Evolutionary conservation across 1,140 invertebrate genomes (phyloP).

Genomic region (Nephila pilipes): DNA sequence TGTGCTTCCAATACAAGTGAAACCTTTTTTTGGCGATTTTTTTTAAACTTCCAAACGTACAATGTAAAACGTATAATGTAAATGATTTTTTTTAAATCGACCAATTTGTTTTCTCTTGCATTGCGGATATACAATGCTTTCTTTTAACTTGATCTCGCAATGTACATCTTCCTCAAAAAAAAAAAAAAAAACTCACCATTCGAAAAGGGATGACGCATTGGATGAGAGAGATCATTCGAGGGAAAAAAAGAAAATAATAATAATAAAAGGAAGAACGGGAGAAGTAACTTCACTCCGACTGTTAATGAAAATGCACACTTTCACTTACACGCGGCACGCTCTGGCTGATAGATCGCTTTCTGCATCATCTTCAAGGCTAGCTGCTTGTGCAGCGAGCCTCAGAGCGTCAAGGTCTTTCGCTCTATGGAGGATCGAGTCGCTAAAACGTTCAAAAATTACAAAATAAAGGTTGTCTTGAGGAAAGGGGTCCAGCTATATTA

Average conservation of each 20-base stretch:
- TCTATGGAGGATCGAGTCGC: background rate
- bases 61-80: too few species aligned
- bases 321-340: slow-evolving; percentile 9
- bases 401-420: slow-evolving; percentile 8
- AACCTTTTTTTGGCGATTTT: too few species aligned
- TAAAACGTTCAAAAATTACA: background rate
- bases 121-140: too few species aligned
- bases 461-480: slow-evolving; percentile 2
- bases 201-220: slow-evolving; percentile 32
- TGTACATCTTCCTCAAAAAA: too few species aligned
- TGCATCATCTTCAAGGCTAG: slow-evolving; percentile 43
- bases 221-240: background rate
- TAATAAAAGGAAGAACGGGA: background rate
- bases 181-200: background rate
- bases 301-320: slow-evolving; percentile 53
- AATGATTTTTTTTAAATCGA: too few species aligned
- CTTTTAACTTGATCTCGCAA: too few species aligned
- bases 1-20: too few species aligned
- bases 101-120: too few species aligned
- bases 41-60: too few species aligned
- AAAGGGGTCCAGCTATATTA: slow-evolving; percentile 28
- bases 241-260: background rate
- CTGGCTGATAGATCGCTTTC: slow-evolving; percentile 49
- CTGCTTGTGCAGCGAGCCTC: slow-evolving; percentile 41
- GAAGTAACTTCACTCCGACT: background rate